These are phyloP conservation scores for Gonocerus acuteangulatus DNA, from an alignment of 2,888 invertebrate genomes.

Conservation along the genomic window DNA sequence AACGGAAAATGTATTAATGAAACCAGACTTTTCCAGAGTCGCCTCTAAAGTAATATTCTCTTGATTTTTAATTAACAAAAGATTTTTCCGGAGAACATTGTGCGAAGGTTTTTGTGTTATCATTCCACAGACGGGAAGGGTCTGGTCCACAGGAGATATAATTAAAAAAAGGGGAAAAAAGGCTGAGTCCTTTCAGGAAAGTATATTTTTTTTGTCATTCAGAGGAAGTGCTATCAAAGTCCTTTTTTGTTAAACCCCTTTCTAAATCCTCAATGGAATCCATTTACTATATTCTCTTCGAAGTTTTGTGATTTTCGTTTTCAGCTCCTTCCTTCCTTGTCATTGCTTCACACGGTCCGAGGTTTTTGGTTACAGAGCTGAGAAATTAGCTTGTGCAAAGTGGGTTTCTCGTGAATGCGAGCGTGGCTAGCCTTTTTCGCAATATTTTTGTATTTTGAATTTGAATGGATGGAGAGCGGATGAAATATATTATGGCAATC, in stretches of 20 bases:
- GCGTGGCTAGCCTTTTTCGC: too few species aligned
- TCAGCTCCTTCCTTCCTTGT: neutral
- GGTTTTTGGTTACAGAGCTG: too few species aligned
- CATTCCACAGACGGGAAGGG: neutral
- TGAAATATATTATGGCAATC: too few species aligned
- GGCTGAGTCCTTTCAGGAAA: neutral
- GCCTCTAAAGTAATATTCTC: neutral
- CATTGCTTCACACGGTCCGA: too few species aligned
- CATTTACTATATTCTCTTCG: neutral
- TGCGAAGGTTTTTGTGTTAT: slow-evolving; percentile 1
- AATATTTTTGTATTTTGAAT: too few species aligned
- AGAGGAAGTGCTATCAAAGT: neutral
- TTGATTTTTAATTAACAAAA: slow-evolving; percentile 7
- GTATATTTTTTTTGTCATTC: neutral
- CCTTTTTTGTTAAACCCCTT: neutral
- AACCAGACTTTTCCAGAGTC: too few species aligned
- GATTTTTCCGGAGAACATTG: neutral
- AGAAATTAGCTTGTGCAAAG: too few species aligned
- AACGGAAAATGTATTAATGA: too few species aligned
- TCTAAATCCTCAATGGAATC: neutral
- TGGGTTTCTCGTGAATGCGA: too few species aligned
- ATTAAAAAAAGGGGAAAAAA: slow-evolving; percentile 7
- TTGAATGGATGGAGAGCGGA: too few species aligned
- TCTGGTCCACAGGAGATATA: slow-evolving; percentile 6
- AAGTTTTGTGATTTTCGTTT: neutral